Evolutionary conservation across 1,140 invertebrate species (phyloP), one percentile per base, ranked within the genome.

Genomic region (Sycobia sp.): DNA sequence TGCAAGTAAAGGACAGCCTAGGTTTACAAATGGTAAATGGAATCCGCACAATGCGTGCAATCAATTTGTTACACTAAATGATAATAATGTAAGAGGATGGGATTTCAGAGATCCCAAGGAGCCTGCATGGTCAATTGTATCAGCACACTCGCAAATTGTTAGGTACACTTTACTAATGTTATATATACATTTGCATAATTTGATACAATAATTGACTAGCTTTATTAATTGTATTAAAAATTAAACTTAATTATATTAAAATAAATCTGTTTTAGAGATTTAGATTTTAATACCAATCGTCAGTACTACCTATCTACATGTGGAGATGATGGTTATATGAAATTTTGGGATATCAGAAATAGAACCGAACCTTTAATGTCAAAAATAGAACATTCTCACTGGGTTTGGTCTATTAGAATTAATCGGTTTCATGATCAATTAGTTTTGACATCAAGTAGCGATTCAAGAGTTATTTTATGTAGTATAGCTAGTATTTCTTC

Each of bases 371-470:
- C 95, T 1, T 83, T 97, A 5, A 88, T 94, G 71, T 88, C 87
- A 2, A 83, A 95, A 57, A 88, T 87, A 69, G 93, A 97, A 82
- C 96, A 98, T 82, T 95, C 95, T 0, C 96, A 98, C 80, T 98
- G 96, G 96, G 89, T 97, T 14, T 98, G 95, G 95, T 90, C 87
- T 54, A 92, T 97, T 1, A 85, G 92, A 43, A 98, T 95, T 72
- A 99, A 99, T 83, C 91, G 90, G 67, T 97, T 96, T 76, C 96
- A 99, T 80, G 97, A 99, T 79, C 96, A 99, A 81, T 81, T 99
- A 16, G 82, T 99, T n/a, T 79, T 99, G 53, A 94, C 95, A 5
- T 93, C 94, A 25, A 96, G 95, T 71, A 97, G 94, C 72, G 97
- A 99, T 80, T 94, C 93, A 16, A 83, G 93, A 69, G 96, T 98